These are phyloP conservation scores for Pomacea maculata DNA, from an alignment of 1,140 invertebrate species.

Conservation along the genomic window DNA sequence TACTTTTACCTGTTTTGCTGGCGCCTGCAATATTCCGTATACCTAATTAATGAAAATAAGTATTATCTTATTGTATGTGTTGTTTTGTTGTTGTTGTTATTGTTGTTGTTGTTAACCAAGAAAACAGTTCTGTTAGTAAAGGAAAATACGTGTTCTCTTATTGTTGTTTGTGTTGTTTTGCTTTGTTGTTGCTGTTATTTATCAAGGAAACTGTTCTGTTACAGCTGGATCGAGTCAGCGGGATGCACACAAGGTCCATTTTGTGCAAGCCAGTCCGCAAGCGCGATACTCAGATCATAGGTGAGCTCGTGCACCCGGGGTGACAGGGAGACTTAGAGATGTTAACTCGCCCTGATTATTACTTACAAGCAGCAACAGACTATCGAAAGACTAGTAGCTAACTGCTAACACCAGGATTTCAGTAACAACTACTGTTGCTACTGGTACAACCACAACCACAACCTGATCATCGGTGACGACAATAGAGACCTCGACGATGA, in stretches of 20 bases:
- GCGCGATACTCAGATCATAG: conserved; percentile 64
- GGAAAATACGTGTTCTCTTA: not conserved
- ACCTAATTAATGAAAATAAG: not conserved
- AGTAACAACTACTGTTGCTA: not conserved
- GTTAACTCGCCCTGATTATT: no score
- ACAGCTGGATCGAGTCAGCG: conserved; percentile 34
- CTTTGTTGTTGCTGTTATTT: not conserved
- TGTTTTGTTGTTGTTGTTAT: not conserved
- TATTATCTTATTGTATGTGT: not conserved
- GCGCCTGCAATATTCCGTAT: not conserved
- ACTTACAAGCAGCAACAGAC: no score
- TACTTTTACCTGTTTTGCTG: not conserved
- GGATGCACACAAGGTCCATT: conserved; percentile 86
- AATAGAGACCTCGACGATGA: not conserved
- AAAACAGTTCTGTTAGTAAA: not conserved
- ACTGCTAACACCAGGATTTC: no score
- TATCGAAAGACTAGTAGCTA: no score
- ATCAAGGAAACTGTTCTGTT: not conserved
- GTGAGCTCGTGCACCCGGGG: conserved; percentile 24
- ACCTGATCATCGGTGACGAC: not conserved
- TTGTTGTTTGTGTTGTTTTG: not conserved
- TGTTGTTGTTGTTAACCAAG: not conserved
- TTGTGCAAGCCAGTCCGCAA: conserved; percentile 95
- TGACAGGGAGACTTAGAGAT: no score
- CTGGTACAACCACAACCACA: not conserved